A percentile compares a stretch with the other conserved stretches of the same genome.
These are phyloP conservation scores for Mesocricetus auratus DNA, from an alignment of 2,113 vertebrate species.

Conservation along the genomic window DNA sequence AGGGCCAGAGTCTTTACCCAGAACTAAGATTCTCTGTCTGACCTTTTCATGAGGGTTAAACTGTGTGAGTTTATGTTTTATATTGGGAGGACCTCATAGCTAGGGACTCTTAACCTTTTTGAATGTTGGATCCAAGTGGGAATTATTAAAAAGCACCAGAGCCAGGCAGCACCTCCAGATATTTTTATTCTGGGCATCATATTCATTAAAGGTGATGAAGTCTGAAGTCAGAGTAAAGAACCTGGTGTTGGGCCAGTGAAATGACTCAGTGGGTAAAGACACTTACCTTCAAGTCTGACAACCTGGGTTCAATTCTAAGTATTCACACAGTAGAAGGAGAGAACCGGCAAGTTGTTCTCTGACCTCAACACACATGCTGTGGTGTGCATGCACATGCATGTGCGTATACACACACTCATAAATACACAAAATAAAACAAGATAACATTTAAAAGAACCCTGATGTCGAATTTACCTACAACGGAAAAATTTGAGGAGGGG, in stretches of 20 bases:
- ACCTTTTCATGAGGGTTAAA: neutral
- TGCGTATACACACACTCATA: neutral
- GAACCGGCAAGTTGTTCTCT: neutral
- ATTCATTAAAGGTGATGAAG: neutral
- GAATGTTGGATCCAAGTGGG: neutral
- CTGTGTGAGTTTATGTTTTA: neutral
- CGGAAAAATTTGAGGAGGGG: neutral
- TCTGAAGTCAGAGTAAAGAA: neutral
- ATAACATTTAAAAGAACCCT: neutral
- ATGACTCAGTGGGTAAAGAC: neutral
- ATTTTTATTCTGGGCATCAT: neutral
- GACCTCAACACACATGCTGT: neutral
- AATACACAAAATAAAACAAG: neutral
- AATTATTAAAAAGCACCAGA: neutral
- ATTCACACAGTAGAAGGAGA: neutral
- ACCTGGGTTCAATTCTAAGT: neutral
- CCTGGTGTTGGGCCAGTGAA: neutral
- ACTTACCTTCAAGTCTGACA: neutral
- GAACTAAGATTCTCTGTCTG: neutral
- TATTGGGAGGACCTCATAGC: neutral
- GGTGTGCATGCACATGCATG: neutral
- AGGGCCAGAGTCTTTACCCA: neutral
- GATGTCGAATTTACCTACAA: neutral
- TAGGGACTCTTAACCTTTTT: neutral
- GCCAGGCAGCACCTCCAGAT: neutral